Evolutionary conservation across 2,888 invertebrate genomes (phyloP), one percentile per base, ranked within the genome.

Genomic region (Hypselothyrea guttata): DNA sequence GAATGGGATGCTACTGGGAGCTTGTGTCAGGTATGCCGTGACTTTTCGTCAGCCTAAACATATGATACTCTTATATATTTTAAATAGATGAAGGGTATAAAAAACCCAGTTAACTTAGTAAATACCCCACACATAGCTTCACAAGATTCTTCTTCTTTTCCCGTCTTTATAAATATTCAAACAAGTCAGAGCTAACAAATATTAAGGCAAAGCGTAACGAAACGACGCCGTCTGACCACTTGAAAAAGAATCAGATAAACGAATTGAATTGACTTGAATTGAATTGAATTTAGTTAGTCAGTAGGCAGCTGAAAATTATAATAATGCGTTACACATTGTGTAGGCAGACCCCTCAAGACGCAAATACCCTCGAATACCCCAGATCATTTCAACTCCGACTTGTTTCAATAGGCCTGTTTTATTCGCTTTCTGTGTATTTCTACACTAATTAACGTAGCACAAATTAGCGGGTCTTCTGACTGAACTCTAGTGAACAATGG

Each of bases 191-290:
- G 16, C 15, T 45, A 33, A 54, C 13, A 35, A 41, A 56, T 42
- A 33, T 44, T 45, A 27, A 41, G 62, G 38, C 49, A 41, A 44
- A 30, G 18, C 35, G 33, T 16, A 37, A 46, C 46, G 30, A 46
- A 57, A 12, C 74, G 42, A 11, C 30, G 47, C 41, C 41, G 63
- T 56, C 53, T 42, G 68, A 58, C 81, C 76, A 75, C 76, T 79
- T 63, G 63, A 76, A 59, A 61, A 58, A 61, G 64, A 81, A 76
- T 76, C 74, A 81, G 70, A 76, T 76, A 76, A 79, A 73, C 81
- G 69, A 66, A 76, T 61, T 81, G 59, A 74, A 75, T 71, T 67
- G 59, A 74, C 78, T 71, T 67, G 62, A 65, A 62, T 72, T 60
- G 35, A 59, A 55, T 62, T 68, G 28, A 52, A 28, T 52, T 53